Percentiles rank a stretch among this genome's conserved stretches.
Evolutionary conservation across 2,113 vertebrate genomes (phyloP).

Genomic region (Pogona vitticeps): DNA sequence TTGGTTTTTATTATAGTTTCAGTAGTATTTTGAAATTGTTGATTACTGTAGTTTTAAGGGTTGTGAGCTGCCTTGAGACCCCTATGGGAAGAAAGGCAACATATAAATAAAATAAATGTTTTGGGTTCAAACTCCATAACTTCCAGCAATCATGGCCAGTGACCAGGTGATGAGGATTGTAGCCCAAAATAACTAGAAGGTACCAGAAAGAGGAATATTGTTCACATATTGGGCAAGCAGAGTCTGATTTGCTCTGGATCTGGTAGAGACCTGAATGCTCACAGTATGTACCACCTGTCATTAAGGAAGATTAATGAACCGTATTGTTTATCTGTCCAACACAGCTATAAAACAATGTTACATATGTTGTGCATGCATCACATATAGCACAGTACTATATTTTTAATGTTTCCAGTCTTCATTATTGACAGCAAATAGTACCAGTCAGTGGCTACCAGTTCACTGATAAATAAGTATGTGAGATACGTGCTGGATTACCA

Average conservation of each 20-base stretch:
- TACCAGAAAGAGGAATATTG: too few species aligned
- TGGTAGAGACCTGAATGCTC: not conserved
- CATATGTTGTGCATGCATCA: not conserved
- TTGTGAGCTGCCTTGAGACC: too few species aligned
- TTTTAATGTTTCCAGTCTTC: not conserved
- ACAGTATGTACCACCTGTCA: not conserved
- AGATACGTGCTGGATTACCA: not conserved
- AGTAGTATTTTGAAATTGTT: too few species aligned
- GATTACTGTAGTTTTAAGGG: too few species aligned
- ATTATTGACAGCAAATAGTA: not conserved
- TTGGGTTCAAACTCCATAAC: too few species aligned
- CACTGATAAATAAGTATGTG: not conserved
- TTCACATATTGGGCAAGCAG: not conserved
- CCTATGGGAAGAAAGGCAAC: too few species aligned
- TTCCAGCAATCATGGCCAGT: too few species aligned
- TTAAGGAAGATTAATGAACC: not conserved
- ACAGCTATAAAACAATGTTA: not conserved
- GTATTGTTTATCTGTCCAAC: not conserved
- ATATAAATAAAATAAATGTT: too few species aligned
- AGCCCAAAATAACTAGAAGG: too few species aligned
- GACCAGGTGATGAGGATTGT: too few species aligned
- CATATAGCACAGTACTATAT: not conserved
- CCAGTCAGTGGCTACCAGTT: not conserved
- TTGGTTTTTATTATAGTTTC: too few species aligned
- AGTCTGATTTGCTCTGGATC: not conserved